Evolutionary conservation across 2,113 vertebrate genomes (phyloP).

Genomic region (Baryphthengus martii): DNA sequence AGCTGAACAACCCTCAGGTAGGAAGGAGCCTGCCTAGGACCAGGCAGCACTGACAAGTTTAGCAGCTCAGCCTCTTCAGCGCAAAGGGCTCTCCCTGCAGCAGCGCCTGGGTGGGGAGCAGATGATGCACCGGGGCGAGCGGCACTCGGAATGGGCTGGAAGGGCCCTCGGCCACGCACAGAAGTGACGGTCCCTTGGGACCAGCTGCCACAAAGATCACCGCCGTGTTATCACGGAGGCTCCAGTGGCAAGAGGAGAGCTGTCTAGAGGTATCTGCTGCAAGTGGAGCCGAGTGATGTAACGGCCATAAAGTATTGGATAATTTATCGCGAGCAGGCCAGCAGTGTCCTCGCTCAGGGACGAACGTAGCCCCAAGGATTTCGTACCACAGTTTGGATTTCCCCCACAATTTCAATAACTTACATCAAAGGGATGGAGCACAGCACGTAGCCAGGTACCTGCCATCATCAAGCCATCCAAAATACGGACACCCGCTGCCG

Average conservation of each 20-base stretch:
- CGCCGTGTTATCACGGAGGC: not conserved
- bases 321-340: not conserved
- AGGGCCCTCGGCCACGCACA: not conserved
- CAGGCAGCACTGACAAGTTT: not conserved
- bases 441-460: not conserved
- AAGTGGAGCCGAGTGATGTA: too few species aligned
- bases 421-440: not conserved
- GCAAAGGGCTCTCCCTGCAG: not conserved
- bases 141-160: not conserved
- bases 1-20: not conserved
- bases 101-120: accelerated
- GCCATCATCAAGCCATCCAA: accelerated
- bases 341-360: not conserved
- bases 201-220: not conserved
- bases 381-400: not conserved
- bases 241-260: not conserved
- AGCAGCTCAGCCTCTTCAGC: not conserved
- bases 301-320: not conserved
- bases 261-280: not conserved
- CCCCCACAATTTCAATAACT: not conserved
- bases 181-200: not conserved
- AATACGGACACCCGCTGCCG: accelerated
- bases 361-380: not conserved
- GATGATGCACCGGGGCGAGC: not conserved
- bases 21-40: not conserved